A percentile compares a stretch with the other conserved stretches of the same genome.
phyloP scores from a whole-genome alignment of 2,797 vertebrate genomes.

The Novumbra hubbsi region DNA sequence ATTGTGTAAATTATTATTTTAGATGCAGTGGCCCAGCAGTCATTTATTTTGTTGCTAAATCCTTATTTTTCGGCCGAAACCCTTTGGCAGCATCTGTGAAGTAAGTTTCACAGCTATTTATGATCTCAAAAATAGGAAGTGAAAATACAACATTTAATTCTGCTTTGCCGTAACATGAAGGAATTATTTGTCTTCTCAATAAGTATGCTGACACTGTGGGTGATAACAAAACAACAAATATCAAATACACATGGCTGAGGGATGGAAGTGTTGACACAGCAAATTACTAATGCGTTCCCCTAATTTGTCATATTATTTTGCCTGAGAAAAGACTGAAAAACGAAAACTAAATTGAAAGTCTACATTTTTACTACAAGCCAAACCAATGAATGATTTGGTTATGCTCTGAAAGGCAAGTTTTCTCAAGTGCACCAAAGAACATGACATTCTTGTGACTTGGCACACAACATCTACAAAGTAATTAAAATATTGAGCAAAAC shows the following conservation, averaged over 20 bases:
- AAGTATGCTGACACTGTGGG: neutral
- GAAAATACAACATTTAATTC: neutral
- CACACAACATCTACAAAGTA: no score
- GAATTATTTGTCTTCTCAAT: neutral
- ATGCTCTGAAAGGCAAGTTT: slow-evolving; percentile 12
- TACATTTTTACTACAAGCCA: neutral
- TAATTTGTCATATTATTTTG: neutral
- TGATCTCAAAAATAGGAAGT: neutral
- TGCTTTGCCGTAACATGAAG: neutral
- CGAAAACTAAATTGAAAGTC: neutral
- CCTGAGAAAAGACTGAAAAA: neutral
- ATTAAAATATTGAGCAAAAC: no score
- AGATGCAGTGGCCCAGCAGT: neutral
- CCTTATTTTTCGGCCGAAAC: neutral
- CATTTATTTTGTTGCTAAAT: neutral
- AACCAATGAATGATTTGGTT: slow-evolving; percentile 11
- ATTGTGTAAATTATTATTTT: neutral
- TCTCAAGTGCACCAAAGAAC: no score
- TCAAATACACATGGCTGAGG: neutral
- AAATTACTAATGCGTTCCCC: neutral
- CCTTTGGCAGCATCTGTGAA: neutral
- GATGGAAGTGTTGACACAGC: neutral
- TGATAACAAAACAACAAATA: neutral
- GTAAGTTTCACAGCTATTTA: neutral
- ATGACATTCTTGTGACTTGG: no score